Base-by-base conservation (phyloP, 2,888 invertebrate species). In the Anthrax anthrax region DNA sequence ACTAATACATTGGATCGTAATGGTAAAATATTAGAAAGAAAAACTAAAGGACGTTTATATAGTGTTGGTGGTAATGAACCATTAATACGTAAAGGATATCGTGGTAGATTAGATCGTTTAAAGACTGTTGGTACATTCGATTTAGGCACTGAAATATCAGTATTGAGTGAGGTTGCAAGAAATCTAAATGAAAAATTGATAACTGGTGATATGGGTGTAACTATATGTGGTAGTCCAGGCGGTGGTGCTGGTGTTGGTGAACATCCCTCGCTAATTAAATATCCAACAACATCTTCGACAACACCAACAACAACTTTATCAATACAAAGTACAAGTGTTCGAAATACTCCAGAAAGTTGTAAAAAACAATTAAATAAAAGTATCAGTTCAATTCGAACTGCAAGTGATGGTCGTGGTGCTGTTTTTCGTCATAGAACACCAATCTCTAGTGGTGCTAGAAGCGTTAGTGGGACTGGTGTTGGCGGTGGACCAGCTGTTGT, bases 111-210 rank as follows among this genome's bases (percentile, higher is more conserved):
- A 42, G 53, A 54, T 48, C 49, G 56, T 17, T 45, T 56, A 41
- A 56, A 54, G 47, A 56, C 56, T 9, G 54, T 56, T 37, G 56
- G 56, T 12, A 56, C 56, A 42, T 54, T 56, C 47, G 54, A 56
- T 49, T 50, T 56, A 27, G 52, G 53, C 18, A 50, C 50, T 17
- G 55, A 55, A 50, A 50, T 55, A 49, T 51, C 48, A 10, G 52
- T 51, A 2, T 39, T 53, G 16, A 52, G 46, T 39, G 52, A 53
- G 39, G 52, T 52, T 18, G 52, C 54, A 18, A 44, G 47, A 42
- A 51, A 52, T 44, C 49, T 55, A 42, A 54, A 53, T 43, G 50
- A 51, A 43, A 47, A 52, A 43, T 46, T 52, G n/a, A 50, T 50
- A 32, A 45, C 46, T 10, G 50, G 50, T 27, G 50, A 50, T 38